Base-by-base conservation (phyloP, 2,113 vertebrate species). In the Catagonus wagneri region DNA sequence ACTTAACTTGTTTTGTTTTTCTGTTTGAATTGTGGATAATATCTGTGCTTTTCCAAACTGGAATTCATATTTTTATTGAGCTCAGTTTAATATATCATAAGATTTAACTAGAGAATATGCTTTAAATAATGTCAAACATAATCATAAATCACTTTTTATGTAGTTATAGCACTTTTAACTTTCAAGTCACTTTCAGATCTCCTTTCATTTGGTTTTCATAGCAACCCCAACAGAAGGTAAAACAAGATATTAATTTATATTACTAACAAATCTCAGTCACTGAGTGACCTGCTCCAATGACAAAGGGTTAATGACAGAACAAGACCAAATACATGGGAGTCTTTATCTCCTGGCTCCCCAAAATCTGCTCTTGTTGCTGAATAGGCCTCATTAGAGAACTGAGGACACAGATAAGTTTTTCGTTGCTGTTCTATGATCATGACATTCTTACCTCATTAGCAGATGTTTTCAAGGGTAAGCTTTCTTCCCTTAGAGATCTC, bases 151-250 rank as follows among this genome's bases (percentile, higher is more conserved):
- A 36, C 10, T 79, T 95, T 87, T 69, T 52, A 89, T 69, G 44
- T 84, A 60, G 72, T 92, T 87, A 56, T 10, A 89, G n/a, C 13
- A 63, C 39, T 58, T 90, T 83, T 7, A 50, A 25, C 50, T 90
- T 79, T 93, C 52, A 89, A 76, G 87, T 79, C 20, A 83, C 58
- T 95, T 93, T 93, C 66, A 90, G 27, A 69, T 85, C 54, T 81
- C 27, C 72, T 93, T 86, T 90, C 52, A 60, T 93, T 88, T 85
- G 27, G 94, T 95, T 95, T 96, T 88, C 19, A 19, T 71, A 65
- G n/a, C 25, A 96, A 60, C 23, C 4, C 25, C 66, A 14, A 61
- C 71, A 10, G 44, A 83, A 72, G 9, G 23, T 58, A 60, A 94
- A 81, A 56, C 60, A 2, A 72, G 29, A 32, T 89, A 61, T 66